These are phyloP conservation scores for Punctoribates punctum DNA, from an alignment of 2,888 invertebrate species.

Conservation along the genomic window DNA sequence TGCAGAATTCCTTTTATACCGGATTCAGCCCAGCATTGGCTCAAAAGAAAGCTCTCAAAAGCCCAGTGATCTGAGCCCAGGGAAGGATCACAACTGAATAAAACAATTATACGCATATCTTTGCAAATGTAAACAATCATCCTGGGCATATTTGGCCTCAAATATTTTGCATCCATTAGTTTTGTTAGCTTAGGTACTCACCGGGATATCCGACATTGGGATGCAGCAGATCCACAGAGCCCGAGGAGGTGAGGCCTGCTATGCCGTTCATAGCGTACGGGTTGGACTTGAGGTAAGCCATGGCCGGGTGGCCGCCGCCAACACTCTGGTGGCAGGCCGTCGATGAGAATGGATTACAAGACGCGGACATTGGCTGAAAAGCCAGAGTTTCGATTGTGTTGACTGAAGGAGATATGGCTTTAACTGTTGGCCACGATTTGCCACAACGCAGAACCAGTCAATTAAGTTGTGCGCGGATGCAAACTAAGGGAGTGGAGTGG, in stretches of 20 bases:
- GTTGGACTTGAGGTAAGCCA: constrained; percentile 49
- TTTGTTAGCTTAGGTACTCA: constrained; percentile 42
- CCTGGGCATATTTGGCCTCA: neutral
- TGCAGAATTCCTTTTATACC: constrained; percentile 16
- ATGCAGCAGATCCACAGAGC: constrained; percentile 64
- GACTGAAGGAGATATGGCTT: constrained; percentile 12
- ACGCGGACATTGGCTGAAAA: constrained; percentile 38
- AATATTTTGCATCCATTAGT: neutral
- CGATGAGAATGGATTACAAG: constrained; percentile 44
- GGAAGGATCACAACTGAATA: neutral
- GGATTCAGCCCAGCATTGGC: neutral
- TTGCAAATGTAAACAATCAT: neutral
- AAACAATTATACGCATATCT: constrained; percentile 21
- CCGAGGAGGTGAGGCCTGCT: constrained; percentile 59
- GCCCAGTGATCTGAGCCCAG: neutral
- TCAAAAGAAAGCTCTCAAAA: neutral
- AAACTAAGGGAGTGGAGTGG: constrained; percentile 23
- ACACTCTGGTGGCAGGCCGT: constrained; percentile 35
- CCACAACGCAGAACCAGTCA: neutral
- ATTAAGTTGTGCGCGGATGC: constrained; percentile 35
- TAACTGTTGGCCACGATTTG: constrained; percentile 9
- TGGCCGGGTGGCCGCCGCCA: constrained; percentile 39
- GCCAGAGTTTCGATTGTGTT: constrained; percentile 22
- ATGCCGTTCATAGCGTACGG: constrained; percentile 52
- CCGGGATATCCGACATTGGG: constrained; percentile 64